These are phyloP conservation scores for Nematopogon swammerdamellus DNA, from an alignment of 2,888 invertebrate species.

Conservation along the genomic window DNA sequence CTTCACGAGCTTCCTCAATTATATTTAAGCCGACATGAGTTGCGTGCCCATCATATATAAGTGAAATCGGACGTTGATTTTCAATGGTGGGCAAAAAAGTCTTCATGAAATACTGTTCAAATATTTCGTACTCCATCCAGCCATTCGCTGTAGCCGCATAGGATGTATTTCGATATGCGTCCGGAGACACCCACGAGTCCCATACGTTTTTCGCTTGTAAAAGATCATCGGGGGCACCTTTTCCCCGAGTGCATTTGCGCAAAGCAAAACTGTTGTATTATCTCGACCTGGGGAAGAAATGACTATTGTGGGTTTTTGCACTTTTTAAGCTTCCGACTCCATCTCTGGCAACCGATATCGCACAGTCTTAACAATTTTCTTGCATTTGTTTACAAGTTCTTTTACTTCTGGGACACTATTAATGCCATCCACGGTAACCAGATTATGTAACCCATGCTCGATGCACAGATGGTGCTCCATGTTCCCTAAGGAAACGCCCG, in stretches of 20 bases:
- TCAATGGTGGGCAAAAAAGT: slow-evolving; percentile 9
- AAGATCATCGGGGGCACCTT: slow-evolving; percentile 2
- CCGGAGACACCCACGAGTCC: not conserved
- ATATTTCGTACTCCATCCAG: slow-evolving; percentile 16
- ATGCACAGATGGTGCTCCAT: slow-evolving; percentile 4
- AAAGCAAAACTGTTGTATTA: slow-evolving; percentile 1
- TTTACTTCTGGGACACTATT: slow-evolving; percentile 1
- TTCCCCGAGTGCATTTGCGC: slow-evolving; percentile 2
- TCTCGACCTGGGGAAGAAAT: slow-evolving; percentile 1
- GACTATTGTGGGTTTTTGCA: not conserved
- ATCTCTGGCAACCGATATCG: slow-evolving; percentile 2
- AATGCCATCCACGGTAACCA: slow-evolving; percentile 6
- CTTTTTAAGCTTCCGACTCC: not conserved
- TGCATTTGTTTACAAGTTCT: slow-evolving; percentile 4
- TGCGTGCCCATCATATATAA: not conserved
- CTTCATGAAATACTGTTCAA: slow-evolving; percentile 9
- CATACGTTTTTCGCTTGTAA: slow-evolving; percentile 2
- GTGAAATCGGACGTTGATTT: slow-evolving; percentile 5
- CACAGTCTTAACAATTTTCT: slow-evolving; percentile 4
- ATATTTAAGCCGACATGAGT: slow-evolving; percentile 14
- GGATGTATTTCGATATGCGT: not conserved
- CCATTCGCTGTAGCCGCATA: slow-evolving; percentile 6
- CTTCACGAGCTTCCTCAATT: slow-evolving; percentile 11
- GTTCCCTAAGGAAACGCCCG: not conserved
- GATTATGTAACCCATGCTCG: slow-evolving; percentile 7